Evolutionary conservation across 2,888 invertebrate genomes (phyloP).

Genomic region (Hirtodrosophila duncani): DNA sequence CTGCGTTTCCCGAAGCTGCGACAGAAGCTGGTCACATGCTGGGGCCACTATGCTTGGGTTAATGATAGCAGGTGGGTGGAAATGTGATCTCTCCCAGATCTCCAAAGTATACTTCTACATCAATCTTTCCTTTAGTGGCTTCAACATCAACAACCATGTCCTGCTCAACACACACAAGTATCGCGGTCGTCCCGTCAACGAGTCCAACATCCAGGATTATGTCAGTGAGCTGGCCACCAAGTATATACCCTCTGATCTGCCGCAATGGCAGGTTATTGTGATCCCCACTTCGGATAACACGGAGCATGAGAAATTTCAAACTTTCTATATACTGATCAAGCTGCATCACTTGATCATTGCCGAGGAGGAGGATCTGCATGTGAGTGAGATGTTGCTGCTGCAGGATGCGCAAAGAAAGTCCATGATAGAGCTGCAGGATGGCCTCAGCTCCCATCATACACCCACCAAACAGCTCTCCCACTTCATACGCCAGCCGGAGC

Average conservation of each 20-base stretch:
- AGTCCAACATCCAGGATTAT: conserved; percentile 87
- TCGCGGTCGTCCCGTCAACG: conserved; percentile 84
- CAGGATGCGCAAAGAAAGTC: conserved; percentile 65
- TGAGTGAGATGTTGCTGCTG: conserved; percentile 87
- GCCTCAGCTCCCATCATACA: conserved; percentile 9
- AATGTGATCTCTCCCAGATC: background rate
- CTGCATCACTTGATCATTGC: conserved; percentile 87
- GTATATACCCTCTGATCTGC: conserved; percentile 84
- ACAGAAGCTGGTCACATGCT: conserved; percentile 84
- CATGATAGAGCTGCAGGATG: conserved; percentile 50
- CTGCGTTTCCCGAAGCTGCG: conserved; percentile 84
- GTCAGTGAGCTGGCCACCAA: conserved; percentile 88
- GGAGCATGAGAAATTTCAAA: too few relatives aligned
- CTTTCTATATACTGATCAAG: conserved; percentile 84
- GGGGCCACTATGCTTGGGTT: conserved; percentile 87
- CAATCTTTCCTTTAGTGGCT: conserved; percentile 58
- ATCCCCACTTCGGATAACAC: conserved; percentile 80
- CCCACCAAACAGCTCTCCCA: conserved; percentile 77
- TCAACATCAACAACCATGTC: conserved; percentile 84
- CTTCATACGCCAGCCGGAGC: conserved; percentile 82
- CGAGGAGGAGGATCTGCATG: conserved; percentile 84
- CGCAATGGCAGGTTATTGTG: conserved; percentile 90
- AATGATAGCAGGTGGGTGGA: conserved; percentile 79
- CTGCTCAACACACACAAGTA: conserved; percentile 82
- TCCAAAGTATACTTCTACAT: too few relatives aligned